Conservation (phyloP, 1,140 invertebrate genomes). For the Pomacea maculata region DNA sequence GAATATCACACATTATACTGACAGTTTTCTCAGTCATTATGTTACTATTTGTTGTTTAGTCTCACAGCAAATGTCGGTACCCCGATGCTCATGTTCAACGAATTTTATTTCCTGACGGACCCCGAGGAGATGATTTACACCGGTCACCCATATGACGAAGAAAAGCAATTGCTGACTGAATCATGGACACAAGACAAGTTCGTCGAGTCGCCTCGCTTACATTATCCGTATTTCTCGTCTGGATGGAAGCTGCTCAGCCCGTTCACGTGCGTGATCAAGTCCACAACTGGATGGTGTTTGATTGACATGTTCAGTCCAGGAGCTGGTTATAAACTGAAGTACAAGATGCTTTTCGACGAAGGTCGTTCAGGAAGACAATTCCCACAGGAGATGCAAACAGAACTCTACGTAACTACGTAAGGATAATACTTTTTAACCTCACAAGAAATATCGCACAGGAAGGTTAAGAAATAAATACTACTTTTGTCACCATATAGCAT, state of each 20-base stretch:
- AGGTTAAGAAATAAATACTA: no score
- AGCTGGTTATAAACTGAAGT: neutral
- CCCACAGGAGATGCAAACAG: neutral
- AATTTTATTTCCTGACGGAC: no score
- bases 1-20: no score
- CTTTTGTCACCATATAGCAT: no score
- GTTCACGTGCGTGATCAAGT: neutral
- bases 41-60: no score
- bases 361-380: neutral
- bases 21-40: no score
- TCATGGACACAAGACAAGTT: slow-evolving; percentile 1
- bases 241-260: neutral
- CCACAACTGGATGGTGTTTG: neutral
- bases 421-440: no score
- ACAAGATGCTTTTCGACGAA: slow-evolving; percentile 14
- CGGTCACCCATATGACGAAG: no score
- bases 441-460: no score
- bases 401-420: neutral
- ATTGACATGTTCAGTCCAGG: neutral
- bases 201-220: neutral
- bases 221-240: neutral
- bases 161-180: neutral
- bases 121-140: no score
- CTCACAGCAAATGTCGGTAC: no score
- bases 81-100: no score